Base-by-base conservation (phyloP, 23 tunicate genomes). In the Ciona savignyi region DNA sequence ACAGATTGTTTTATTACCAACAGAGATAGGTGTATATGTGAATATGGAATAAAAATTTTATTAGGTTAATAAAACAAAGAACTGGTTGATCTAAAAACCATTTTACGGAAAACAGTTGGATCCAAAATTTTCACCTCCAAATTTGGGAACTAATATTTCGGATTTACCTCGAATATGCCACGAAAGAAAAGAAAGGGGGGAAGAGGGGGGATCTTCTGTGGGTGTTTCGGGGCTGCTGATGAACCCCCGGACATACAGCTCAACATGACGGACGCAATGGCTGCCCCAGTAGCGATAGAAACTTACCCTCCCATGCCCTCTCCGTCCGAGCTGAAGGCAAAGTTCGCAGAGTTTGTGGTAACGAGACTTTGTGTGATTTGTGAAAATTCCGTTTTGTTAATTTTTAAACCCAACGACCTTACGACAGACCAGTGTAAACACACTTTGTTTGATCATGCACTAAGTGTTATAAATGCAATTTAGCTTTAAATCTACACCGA, bases 331-430 rank as follows among this genome's bases (percentile, higher is more conserved):
- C 81, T 87, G 60, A 68, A 79, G 29, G 65, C 86, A 1, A 80
- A 80, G 66, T 91, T 91, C 76, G 70, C 77, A 0, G 97, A 91
- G 51, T 78, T 84, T 62, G 97, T 91, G 76, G 97, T 91, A 66
- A 85, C 90, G n/a, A n/a, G n/a, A n/a, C n/a, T n/a, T n/a, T n/a
- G n/a, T n/a, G n/a, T n/a, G n/a, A n/a, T n/a, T n/a, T n/a, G n/a
- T n/a, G n/a, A n/a, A 28, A 25, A 31, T 20, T 29, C 23, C 6
- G 20, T 28, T 28, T 69, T 28, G 42, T n/a, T n/a, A n/a, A n/a
- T n/a, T n/a, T n/a, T n/a, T n/a, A n/a, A n/a, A n/a, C n/a, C n/a
- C n/a, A n/a, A n/a, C n/a, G 15, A 11, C 20, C 20, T 49, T 49
- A 11, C 20, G 20, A 49, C 15, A 11, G 15, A 11, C 15, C 61